phyloP scores from a whole-genome alignment of 2,797 vertebrate species.

The Rhinoraja longicauda region DNA sequence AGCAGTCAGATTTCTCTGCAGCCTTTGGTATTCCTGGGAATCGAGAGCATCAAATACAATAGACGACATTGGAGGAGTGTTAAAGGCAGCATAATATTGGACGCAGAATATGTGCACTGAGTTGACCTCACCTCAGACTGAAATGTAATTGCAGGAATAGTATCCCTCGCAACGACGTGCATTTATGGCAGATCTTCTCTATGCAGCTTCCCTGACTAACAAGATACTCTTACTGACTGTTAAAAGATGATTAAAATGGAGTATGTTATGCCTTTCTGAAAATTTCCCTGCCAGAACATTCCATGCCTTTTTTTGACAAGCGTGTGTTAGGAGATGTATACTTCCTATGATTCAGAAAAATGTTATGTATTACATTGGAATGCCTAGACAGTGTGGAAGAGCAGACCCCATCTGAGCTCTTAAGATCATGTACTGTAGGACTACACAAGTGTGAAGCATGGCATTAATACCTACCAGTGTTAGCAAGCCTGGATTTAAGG shows the following conservation, averaged over 20 bases:
- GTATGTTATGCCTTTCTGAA: not conserved
- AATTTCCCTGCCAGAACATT: not conserved
- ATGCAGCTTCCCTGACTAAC: not conserved
- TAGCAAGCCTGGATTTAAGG: constrained; percentile 86
- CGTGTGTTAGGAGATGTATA: not conserved
- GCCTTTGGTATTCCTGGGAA: too few relatives aligned
- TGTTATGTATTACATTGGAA: not conserved
- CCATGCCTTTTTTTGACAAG: not conserved
- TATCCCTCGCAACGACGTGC: too few relatives aligned
- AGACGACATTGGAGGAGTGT: too few relatives aligned
- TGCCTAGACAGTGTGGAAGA: not conserved
- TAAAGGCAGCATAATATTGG: too few relatives aligned
- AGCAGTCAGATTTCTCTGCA: too few relatives aligned
- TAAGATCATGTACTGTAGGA: not conserved
- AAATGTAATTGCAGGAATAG: too few relatives aligned
- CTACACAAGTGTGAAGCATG: not conserved
- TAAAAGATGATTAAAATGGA: not conserved
- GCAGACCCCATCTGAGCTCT: not conserved
- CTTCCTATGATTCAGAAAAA: not conserved
- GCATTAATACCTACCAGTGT: constrained; percentile 68
- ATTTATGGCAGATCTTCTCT: not conserved
- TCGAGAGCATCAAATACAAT: too few relatives aligned
- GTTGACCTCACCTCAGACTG: too few relatives aligned
- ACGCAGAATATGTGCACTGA: too few relatives aligned
- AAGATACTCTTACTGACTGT: not conserved